These are phyloP conservation scores for Athripsodes cinereus DNA, from an alignment of 2,888 invertebrate genomes.

Conservation along the genomic window DNA sequence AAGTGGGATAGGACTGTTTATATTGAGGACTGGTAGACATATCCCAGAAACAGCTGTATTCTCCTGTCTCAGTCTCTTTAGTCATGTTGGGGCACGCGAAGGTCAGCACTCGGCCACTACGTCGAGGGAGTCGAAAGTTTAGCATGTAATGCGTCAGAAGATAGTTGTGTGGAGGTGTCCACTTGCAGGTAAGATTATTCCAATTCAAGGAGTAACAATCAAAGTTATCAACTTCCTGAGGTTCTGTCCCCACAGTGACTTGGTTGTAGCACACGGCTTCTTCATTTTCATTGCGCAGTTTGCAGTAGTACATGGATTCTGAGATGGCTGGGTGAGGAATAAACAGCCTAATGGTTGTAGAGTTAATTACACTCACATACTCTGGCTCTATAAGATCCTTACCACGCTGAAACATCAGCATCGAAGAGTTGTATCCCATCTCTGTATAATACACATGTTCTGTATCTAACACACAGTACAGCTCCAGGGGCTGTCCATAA, in stretches of 20 bases:
- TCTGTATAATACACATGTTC: conserved; percentile 36
- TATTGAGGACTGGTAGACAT: conserved; percentile 47
- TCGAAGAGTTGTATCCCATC: conserved; percentile 45
- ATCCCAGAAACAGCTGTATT: conserved; percentile 46
- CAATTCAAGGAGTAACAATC: conserved; percentile 68
- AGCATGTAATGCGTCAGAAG: conserved; percentile 52
- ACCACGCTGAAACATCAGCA: conserved; percentile 43
- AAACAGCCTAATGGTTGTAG: conserved; percentile 55
- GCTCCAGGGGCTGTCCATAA: conserved; percentile 56
- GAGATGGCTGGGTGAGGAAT: conserved; percentile 51
- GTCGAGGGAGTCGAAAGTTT: conserved; percentile 39
- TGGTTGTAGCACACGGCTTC: conserved; percentile 33
- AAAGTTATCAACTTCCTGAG: conserved; percentile 61
- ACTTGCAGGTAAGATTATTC: conserved; percentile 67
- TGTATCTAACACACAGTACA: conserved; percentile 56
- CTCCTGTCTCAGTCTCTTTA: conserved; percentile 27
- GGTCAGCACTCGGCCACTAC: conserved; percentile 33
- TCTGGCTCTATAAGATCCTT: conserved; percentile 37
- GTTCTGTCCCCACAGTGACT: conserved; percentile 49
- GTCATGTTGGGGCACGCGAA: conserved; percentile 19
- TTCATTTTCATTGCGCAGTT: conserved; percentile 35
- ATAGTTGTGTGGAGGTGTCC: conserved; percentile 56
- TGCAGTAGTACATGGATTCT: conserved; percentile 51
- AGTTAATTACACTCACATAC: conserved; percentile 52
- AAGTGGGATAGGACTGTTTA: conserved; percentile 44